Conservation (phyloP, 2,113 vertebrate species). For the Opisthocomus hoazin region DNA sequence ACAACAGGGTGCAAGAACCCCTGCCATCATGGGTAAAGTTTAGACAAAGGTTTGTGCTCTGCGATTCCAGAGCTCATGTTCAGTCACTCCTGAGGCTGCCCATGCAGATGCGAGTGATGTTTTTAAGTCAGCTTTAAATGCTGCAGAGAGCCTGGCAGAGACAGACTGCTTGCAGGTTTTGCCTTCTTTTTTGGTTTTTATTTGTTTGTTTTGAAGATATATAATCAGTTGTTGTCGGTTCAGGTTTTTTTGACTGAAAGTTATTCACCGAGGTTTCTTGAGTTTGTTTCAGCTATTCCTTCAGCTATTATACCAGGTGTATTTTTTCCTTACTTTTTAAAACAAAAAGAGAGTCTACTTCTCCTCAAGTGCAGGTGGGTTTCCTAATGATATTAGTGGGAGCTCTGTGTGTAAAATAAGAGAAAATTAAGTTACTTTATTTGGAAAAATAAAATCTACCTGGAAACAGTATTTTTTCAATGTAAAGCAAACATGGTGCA, state of each 20-base stretch:
- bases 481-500: background rate
- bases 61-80: background rate
- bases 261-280: background rate
- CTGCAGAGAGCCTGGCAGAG: background rate
- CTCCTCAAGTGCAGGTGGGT: background rate
- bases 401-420: background rate
- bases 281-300: background rate
- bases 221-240: background rate
- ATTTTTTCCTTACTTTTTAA: background rate
- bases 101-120: background rate
- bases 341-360: background rate
- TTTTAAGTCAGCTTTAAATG: background rate
- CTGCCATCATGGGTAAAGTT: background rate
- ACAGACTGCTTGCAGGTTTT: background rate
- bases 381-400: background rate
- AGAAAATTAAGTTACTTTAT: background rate
- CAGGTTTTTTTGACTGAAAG: background rate
- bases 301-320: background rate
- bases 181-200: background rate
- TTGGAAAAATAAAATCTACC: background rate
- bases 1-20: background rate
- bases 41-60: background rate
- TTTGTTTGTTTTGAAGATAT: background rate
- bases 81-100: background rate
- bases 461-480: background rate